phyloP scores from a whole-genome alignment of 2,113 vertebrate genomes.

The Osmerus eperlanus region DNA sequence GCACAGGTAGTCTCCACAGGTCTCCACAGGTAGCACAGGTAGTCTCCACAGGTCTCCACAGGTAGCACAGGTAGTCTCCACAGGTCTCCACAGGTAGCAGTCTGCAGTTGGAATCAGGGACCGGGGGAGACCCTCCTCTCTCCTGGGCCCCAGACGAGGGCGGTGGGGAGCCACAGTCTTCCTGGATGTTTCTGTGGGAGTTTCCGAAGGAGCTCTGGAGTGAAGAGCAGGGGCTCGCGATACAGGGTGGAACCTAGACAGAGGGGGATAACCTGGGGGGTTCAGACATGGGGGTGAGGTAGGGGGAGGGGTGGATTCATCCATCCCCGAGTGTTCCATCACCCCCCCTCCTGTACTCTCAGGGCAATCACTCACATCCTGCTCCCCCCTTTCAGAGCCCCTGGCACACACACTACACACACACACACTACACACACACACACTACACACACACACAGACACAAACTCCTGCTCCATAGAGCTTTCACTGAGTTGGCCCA shows the following conservation, averaged over 20 bases:
- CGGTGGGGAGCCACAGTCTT: no score
- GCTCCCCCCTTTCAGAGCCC: conserved; percentile 2
- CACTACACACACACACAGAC: conserved; percentile 15
- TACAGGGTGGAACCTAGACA: conserved; percentile 27
- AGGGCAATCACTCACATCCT: conserved; percentile 51
- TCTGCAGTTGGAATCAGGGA: no score
- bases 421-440: neutral
- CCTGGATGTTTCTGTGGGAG: conserved; percentile 32
- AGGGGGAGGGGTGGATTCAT: conserved; percentile 35
- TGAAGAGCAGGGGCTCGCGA: conserved; percentile 34
- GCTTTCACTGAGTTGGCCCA: conserved; percentile 31
- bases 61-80: no score
- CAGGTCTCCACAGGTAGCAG: no score
- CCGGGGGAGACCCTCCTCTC: no score
- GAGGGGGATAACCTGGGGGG: conserved; percentile 19
- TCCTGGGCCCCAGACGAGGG: no score
- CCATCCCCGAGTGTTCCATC: conserved; percentile 53
- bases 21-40: no score
- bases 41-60: no score
- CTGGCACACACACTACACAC: neutral
- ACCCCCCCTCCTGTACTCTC: conserved; percentile 27
- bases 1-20: no score
- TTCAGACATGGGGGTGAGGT: conserved; percentile 23
- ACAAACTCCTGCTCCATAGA: conserved; percentile 39
- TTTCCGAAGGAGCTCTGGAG: conserved; percentile 56